Conservation (phyloP, 2,797 vertebrate species). For the Sebastes iracundus region DNA sequence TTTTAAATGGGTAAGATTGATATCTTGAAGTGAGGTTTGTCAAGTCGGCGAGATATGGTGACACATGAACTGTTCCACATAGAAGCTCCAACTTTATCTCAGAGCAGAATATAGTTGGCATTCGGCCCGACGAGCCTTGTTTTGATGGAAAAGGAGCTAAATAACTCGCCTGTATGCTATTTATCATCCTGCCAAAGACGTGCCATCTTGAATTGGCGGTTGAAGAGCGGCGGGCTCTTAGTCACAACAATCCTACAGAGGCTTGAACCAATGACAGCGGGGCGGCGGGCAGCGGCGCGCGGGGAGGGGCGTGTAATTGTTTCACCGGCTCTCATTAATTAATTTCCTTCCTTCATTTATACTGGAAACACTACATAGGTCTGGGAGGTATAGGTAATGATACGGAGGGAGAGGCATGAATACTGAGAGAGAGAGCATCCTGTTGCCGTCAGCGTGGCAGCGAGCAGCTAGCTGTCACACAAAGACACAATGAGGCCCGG, state of each 20-base stretch:
- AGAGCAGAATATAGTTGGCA: not conserved
- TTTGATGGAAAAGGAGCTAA: constrained; percentile 26
- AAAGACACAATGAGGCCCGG: constrained; percentile 98
- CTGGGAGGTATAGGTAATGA: constrained; percentile 73
- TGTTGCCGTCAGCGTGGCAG: constrained; percentile 56
- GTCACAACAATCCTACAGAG: constrained; percentile 63
- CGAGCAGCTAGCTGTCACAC: constrained; percentile 87
- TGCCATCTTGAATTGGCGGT: constrained; percentile 29
- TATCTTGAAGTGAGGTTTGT: not conserved
- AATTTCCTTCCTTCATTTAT: constrained; percentile 86
- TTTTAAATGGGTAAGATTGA: not conserved
- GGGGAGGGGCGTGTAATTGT: constrained; percentile 85
- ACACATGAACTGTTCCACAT: not conserved
- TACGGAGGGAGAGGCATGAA: constrained; percentile 62
- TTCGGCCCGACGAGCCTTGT: not conserved
- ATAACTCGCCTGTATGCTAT: constrained; percentile 22
- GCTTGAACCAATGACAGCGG: constrained; percentile 55
- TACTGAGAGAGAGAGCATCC: constrained; percentile 47
- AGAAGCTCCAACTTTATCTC: not conserved
- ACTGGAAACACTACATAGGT: constrained; percentile 66
- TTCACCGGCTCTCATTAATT: constrained; percentile 96
- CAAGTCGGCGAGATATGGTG: not conserved
- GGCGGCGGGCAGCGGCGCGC: constrained; percentile 15
- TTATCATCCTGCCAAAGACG: constrained; percentile 52
- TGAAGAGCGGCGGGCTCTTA: constrained; percentile 39